phyloP scores from a whole-genome alignment of 2,888 invertebrate species.

The Erynnis tages region DNA sequence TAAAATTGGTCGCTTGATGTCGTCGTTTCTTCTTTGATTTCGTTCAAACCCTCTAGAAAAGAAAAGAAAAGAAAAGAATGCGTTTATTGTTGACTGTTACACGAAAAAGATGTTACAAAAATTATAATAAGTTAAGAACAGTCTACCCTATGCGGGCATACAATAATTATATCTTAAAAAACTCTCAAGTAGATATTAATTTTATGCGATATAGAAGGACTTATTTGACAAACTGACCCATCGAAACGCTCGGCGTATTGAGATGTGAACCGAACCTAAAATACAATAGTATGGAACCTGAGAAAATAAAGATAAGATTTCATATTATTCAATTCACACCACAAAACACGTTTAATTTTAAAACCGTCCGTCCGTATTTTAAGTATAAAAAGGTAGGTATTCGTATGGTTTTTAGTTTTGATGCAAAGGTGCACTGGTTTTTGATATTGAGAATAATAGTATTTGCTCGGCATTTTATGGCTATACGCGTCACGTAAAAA shows the following conservation, averaged over 20 bases:
- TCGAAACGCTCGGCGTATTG: constrained; percentile 47
- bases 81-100: too few species aligned
- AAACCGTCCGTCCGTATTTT: neutral
- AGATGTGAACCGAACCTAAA: constrained; percentile 56
- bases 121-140: too few species aligned
- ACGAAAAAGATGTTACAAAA: too few species aligned
- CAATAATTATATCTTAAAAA: too few species aligned
- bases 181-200: too few species aligned
- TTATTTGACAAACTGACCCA: too few species aligned
- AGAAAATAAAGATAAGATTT: constrained; percentile 58
- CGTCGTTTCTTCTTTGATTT: too few species aligned
- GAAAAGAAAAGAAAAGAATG: too few species aligned
- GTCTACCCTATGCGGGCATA: too few species aligned
- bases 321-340: constrained; percentile 66
- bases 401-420: constrained; percentile 16
- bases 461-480: constrained; percentile 64
- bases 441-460: constrained; percentile 46
- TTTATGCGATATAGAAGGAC: too few species aligned
- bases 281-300: constrained; percentile 47
- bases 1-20: too few species aligned
- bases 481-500: constrained; percentile 60
- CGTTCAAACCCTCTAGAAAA: too few species aligned
- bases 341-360: constrained; percentile 17
- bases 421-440: constrained; percentile 34
- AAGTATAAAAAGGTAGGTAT: constrained; percentile 32